These are phyloP conservation scores for Austrofundulus limnaeus DNA, from an alignment of 2,113 vertebrate genomes.

Conservation along the genomic window DNA sequence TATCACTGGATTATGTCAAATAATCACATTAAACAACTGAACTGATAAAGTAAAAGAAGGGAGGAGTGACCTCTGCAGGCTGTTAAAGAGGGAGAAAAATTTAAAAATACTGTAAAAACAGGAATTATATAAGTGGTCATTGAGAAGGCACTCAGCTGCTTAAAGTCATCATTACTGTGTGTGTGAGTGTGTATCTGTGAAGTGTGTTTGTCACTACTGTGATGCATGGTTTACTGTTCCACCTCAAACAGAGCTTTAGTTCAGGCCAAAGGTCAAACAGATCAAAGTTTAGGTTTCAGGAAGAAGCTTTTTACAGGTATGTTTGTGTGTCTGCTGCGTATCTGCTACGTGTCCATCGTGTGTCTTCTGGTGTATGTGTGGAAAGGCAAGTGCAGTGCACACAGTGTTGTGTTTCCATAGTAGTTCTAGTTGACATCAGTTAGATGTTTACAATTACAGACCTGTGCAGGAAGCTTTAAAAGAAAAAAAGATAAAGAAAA, in stretches of 20 bases:
- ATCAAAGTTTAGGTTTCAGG: constrained; percentile 15
- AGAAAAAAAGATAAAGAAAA: constrained; percentile 2
- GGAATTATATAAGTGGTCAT: constrained; percentile 87
- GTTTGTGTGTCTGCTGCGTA: constrained; percentile 54
- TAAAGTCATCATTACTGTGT: constrained; percentile 82
- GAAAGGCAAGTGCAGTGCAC: constrained; percentile 94
- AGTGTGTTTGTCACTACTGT: neutral
- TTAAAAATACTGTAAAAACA: constrained; percentile 60
- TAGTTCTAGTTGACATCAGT: constrained; percentile 77
- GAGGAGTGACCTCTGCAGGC: constrained; percentile 39
- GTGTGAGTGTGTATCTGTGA: constrained; percentile 55
- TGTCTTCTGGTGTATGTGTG: constrained; percentile 25
- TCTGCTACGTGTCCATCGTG: constrained; percentile 66
- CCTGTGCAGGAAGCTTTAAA: constrained; percentile 55
- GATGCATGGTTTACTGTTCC: constrained; percentile 28
- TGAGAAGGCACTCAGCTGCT: constrained; percentile 97
- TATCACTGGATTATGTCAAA: constrained; percentile 70
- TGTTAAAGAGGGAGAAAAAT: constrained; percentile 41
- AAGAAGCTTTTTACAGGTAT: constrained; percentile 52
- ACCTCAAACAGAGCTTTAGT: constrained; percentile 48
- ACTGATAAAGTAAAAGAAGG: constrained; percentile 56
- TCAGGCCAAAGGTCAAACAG: constrained; percentile 30
- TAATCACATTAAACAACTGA: constrained; percentile 54
- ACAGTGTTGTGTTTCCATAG: constrained; percentile 87
- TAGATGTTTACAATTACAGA: constrained; percentile 75